Percentiles rank a stretch among this genome's conserved stretches.
phyloP scores from a whole-genome alignment of 2,113 vertebrate species.

The Salvelinus sp. region DNA sequence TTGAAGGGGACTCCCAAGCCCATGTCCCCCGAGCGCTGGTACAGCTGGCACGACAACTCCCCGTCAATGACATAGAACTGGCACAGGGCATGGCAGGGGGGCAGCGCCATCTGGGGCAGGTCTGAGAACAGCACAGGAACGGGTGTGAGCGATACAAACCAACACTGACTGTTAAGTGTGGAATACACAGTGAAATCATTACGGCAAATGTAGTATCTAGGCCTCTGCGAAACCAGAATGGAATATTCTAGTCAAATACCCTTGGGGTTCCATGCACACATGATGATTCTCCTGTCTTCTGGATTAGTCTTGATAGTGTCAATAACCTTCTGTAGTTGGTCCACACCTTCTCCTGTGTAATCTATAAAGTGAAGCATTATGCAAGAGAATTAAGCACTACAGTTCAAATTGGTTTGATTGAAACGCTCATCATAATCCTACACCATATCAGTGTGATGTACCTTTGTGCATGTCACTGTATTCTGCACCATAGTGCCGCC shows the following conservation, averaged over 20 bases:
- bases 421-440: too few species aligned
- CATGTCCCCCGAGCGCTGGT: constrained; percentile 95
- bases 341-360: constrained; percentile 91
- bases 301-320: constrained; percentile 91
- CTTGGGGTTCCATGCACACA: constrained; percentile 90
- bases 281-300: constrained; percentile 93
- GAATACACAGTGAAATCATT: background rate
- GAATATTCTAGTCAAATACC: constrained; percentile 33
- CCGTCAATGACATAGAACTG: constrained; percentile 92
- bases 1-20: constrained; percentile 97
- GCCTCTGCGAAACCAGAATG: too few species aligned
- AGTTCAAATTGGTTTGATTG: too few species aligned
- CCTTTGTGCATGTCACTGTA: constrained; percentile 92
- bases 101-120: constrained; percentile 89
- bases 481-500: constrained; percentile 95
- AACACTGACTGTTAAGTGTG: background rate
- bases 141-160: background rate
- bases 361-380: constrained; percentile 70
- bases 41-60: constrained; percentile 94
- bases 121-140: constrained; percentile 69
- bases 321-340: constrained; percentile 92
- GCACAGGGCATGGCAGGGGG: constrained; percentile 92
- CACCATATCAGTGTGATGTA: constrained; percentile 43
- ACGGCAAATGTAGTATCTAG: background rate
- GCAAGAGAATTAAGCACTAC: background rate